Evolutionary conservation across 2,797 vertebrate species (phyloP).

Genomic region (Rhinatrema bivittatum): DNA sequence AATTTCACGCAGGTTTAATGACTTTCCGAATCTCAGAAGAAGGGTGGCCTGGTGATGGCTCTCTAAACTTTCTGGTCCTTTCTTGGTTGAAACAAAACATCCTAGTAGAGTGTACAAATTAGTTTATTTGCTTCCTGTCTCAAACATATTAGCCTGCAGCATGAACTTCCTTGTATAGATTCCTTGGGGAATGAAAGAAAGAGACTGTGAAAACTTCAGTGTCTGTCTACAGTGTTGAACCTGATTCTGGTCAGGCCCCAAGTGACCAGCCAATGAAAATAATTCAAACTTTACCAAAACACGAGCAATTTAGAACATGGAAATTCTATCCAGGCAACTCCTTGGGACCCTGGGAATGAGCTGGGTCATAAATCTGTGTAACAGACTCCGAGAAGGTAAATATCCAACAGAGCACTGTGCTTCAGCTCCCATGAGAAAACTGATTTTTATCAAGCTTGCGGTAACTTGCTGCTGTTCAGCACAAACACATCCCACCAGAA

Average conservation of each 20-base stretch:
- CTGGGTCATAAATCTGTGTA: conserved; percentile 40
- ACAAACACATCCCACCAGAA: too few relatives aligned
- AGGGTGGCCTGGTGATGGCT: too few relatives aligned
- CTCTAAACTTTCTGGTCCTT: too few relatives aligned
- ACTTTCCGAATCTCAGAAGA: too few relatives aligned
- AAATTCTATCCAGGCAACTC: conserved; percentile 57
- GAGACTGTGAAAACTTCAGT: conserved; percentile 47
- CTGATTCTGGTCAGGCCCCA: conserved; percentile 53
- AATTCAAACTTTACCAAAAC: conserved; percentile 62
- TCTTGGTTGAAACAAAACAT: conserved; percentile 40
- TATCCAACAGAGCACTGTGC: conserved; percentile 18
- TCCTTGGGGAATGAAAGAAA: conserved; percentile 35
- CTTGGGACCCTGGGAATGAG: conserved; percentile 45
- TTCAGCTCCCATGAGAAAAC: conserved; percentile 14
- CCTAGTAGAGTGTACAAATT: conserved; percentile 40
- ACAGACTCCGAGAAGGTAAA: conserved; percentile 25
- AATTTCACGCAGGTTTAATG: too few relatives aligned
- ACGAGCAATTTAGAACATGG: conserved; percentile 55
- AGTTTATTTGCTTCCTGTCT: conserved; percentile 42
- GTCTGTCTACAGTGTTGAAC: conserved; percentile 58
- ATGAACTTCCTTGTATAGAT: conserved; percentile 43
- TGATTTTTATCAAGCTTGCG: too few relatives aligned
- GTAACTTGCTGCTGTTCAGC: too few relatives aligned
- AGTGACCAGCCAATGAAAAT: conserved; percentile 65
- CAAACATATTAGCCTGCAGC: conserved; percentile 39